Evolutionary conservation across 2,797 vertebrate genomes (phyloP).

Genomic region (Thripadectes ignobilis): DNA sequence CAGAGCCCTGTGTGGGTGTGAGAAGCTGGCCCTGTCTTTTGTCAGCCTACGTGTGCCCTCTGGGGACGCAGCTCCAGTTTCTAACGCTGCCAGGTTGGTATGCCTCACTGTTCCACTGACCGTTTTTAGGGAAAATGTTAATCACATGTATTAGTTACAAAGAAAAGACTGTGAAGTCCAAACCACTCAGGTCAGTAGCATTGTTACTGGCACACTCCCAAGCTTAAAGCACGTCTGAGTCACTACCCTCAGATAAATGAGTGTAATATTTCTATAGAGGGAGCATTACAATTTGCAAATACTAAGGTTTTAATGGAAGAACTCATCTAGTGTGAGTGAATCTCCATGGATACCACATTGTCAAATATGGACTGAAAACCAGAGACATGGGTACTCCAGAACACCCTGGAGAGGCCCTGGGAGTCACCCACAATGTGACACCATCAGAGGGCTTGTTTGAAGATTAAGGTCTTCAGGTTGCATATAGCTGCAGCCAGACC

Average conservation of each 20-base stretch:
- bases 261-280: not conserved
- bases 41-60: not conserved
- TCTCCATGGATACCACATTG: not conserved
- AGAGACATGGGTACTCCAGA: not conserved
- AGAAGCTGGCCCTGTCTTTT: not conserved
- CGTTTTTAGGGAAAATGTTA: not conserved
- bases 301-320: not conserved
- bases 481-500: not conserved
- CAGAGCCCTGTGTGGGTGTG: not conserved
- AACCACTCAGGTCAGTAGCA: not conserved
- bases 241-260: not conserved
- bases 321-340: not conserved
- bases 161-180: constrained; percentile 7
- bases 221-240: not conserved
- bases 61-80: not conserved
- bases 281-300: not conserved
- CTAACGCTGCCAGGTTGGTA: not conserved
- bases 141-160: not conserved
- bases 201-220: not conserved
- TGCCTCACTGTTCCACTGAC: not conserved
- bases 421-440: not conserved
- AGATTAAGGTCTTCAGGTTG: not conserved
- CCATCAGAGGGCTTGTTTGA: not conserved
- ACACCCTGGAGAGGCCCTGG: not conserved
- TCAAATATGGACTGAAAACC: not conserved